phyloP scores from a whole-genome alignment of 2,797 vertebrate genomes.

The Spheniscus humboldti region DNA sequence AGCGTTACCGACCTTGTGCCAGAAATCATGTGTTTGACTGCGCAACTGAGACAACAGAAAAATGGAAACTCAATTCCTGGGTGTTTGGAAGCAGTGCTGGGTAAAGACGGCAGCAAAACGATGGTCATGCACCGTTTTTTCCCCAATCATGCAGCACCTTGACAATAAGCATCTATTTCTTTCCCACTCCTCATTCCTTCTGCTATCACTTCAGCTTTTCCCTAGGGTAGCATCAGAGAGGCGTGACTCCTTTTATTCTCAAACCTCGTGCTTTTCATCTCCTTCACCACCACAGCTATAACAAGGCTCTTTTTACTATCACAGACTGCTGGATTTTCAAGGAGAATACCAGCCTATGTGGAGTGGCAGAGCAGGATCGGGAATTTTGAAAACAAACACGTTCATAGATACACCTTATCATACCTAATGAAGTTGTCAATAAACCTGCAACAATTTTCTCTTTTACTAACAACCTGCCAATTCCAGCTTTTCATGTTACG shows the following conservation, averaged over 20 bases:
- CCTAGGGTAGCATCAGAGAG: not conserved
- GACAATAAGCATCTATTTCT: not conserved
- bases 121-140: not conserved
- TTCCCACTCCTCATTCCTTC: not conserved
- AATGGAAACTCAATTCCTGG: not conserved
- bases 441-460: not conserved
- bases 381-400: constrained; percentile 29
- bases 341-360: constrained; percentile 6
- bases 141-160: not conserved
- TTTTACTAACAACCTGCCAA: not conserved
- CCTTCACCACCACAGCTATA: not conserved
- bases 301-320: not conserved
- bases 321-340: not conserved
- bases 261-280: not conserved
- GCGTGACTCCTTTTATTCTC: not conserved
- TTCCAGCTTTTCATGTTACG: not conserved
- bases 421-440: not conserved
- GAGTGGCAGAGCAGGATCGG: not conserved
- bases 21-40: not conserved
- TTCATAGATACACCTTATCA: constrained; percentile 12
- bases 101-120: not conserved
- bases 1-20: not conserved
- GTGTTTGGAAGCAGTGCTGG: not conserved
- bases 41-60: not conserved
- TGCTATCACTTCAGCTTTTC: not conserved